phyloP scores from a whole-genome alignment of 1,140 invertebrate species.

The Pararge aegeria region DNA sequence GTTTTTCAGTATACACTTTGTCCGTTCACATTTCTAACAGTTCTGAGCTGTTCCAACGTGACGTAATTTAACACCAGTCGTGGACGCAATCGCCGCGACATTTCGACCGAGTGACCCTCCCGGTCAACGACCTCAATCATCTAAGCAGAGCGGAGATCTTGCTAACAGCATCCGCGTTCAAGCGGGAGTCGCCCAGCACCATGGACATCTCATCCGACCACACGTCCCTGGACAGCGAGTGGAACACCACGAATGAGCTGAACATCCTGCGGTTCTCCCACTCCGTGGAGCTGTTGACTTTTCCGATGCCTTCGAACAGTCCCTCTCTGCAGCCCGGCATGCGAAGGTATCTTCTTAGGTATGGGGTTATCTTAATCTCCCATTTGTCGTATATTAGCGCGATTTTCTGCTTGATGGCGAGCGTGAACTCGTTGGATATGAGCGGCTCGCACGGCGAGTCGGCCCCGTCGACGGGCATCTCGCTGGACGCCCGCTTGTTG shows the following conservation, averaged over 20 bases:
- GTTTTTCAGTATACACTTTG: too few species aligned
- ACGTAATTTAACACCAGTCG: conserved; percentile 46
- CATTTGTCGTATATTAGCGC: conserved; percentile 79
- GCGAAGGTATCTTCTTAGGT: conserved; percentile 75
- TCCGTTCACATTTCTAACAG: too few species aligned
- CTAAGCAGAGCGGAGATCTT: conserved; percentile 61
- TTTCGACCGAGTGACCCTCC: conserved; percentile 42
- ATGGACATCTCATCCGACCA: conserved; percentile 59
- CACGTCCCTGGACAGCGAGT: conserved; percentile 79
- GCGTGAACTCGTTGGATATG: conserved; percentile 63
- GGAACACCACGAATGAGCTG: conserved; percentile 81
- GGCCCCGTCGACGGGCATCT: conserved; percentile 54
- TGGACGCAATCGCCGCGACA: conserved; percentile 44
- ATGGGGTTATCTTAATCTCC: conserved; percentile 75
- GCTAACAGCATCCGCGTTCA: conserved; percentile 51
- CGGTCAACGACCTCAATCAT: conserved; percentile 43
- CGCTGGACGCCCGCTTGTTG: conserved; percentile 33
- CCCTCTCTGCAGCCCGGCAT: not conserved
- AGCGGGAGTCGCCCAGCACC: conserved; percentile 49
- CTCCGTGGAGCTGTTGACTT: conserved; percentile 27
- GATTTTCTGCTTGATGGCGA: conserved; percentile 81
- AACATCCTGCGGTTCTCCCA: conserved; percentile 53
- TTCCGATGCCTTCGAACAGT: not conserved
- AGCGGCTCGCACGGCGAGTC: conserved; percentile 48
- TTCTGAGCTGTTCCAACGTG: too few species aligned